Evolutionary conservation across 92 coral and sea anemone genomes (phyloP).

Genomic region (Paragorgia papillata): DNA sequence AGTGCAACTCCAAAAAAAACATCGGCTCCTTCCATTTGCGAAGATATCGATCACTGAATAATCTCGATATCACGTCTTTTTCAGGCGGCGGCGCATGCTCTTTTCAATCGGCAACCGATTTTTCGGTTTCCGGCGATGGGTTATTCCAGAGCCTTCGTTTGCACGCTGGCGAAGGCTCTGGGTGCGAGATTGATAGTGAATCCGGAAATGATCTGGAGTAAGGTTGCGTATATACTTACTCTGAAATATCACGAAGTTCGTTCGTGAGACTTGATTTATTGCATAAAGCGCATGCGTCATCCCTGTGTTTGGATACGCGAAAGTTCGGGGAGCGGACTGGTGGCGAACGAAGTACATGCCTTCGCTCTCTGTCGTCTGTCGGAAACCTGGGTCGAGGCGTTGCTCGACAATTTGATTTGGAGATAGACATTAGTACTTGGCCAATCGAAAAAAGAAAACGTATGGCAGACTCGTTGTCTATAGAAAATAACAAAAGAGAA

Average conservation of each 20-base stretch:
- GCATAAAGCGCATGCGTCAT: conserved; percentile 60
- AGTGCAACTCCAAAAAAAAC: no score
- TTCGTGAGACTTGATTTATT: conserved; percentile 52
- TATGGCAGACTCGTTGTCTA: conserved; percentile 71
- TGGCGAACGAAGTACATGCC: conserved; percentile 22
- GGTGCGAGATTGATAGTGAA: no score
- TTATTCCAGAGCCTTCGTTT: no score
- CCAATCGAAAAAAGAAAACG: conserved; percentile 64
- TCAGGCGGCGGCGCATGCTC: no score
- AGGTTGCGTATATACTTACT: conserved; percentile 53
- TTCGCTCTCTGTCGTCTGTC: conserved; percentile 30
- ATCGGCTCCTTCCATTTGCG: no score
- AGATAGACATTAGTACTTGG: conserved; percentile 33
- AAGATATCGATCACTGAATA: no score
- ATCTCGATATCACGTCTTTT: no score
- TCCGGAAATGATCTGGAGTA: no score
- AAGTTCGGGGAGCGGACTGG: conserved; percentile 20
- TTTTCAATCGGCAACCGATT: no score
- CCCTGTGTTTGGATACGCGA: conserved; percentile 26
- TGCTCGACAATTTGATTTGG: neutral
- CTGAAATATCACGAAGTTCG: conserved; percentile 54
- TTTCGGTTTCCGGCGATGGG: no score
- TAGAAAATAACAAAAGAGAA: neutral
- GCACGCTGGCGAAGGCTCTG: no score
- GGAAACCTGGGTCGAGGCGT: conserved; percentile 24